Percentiles rank a stretch among this genome's conserved stretches.
phyloP scores from a whole-genome alignment of 2,888 invertebrate genomes.

The Ceriagrion tenellum region DNA sequence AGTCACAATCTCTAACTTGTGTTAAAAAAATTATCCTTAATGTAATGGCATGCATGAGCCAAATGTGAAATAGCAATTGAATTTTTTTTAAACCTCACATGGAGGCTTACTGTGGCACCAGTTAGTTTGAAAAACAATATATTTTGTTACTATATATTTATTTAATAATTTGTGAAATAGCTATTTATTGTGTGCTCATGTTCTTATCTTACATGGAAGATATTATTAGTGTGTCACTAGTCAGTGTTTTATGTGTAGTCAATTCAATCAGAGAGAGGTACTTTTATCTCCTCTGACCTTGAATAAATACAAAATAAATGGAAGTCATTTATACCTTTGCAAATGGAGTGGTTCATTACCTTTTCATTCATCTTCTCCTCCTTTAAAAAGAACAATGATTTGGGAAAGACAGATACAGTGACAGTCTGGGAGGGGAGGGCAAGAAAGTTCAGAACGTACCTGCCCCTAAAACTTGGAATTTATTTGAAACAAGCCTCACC shows the following conservation, averaged over 20 bases:
- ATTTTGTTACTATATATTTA: conserved; percentile 64
- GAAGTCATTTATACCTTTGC: conserved; percentile 36
- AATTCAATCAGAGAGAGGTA: conserved; percentile 16
- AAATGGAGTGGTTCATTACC: neutral
- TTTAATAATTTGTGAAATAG: conserved; percentile 42
- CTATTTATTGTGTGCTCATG: conserved; percentile 55
- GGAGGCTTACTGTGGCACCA: neutral
- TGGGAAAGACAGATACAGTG: too few relatives aligned
- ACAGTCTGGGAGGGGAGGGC: too few relatives aligned
- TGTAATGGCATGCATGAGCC: neutral
- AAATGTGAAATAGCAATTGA: neutral
- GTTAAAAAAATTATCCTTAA: neutral
- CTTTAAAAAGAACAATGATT: too few relatives aligned
- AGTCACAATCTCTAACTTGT: conserved; percentile 3
- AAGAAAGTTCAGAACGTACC: too few relatives aligned
- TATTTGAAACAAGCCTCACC: too few relatives aligned
- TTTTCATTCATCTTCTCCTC: too few relatives aligned
- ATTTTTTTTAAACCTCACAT: neutral
- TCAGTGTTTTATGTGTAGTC: conserved; percentile 38
- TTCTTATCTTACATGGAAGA: conserved; percentile 26
- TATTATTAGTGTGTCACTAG: conserved; percentile 55
- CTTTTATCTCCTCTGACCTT: conserved; percentile 20
- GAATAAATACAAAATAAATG: conserved; percentile 20
- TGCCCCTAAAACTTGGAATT: too few relatives aligned
- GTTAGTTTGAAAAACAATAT: conserved; percentile 48